These are phyloP conservation scores for Todiramphus chloris DNA, from an alignment of 2,113 vertebrate species.

Conservation along the genomic window DNA sequence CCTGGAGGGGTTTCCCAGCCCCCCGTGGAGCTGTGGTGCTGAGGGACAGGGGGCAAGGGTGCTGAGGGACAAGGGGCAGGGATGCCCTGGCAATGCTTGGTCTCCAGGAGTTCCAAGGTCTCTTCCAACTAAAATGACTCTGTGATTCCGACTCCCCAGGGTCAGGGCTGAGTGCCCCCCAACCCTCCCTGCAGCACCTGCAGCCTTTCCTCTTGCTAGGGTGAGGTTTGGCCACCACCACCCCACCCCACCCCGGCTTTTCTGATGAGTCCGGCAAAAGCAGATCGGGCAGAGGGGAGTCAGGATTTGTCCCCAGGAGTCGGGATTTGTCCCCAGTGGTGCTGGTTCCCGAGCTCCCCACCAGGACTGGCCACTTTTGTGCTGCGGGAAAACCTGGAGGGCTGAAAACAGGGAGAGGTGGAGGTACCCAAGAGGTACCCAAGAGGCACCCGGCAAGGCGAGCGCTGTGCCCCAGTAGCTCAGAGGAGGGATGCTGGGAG, in stretches of 20 bases:
- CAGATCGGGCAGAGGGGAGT: not conserved
- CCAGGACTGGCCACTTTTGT: fast-evolving
- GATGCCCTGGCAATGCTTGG: too few species aligned
- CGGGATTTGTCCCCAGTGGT: not conserved
- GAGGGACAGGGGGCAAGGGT: too few species aligned
- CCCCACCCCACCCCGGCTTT: not conserved
- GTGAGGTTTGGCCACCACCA: not conserved
- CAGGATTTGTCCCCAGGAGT: too few species aligned
- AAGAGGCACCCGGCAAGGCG: not conserved
- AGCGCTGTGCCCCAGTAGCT: fast-evolving
- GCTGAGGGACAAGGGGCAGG: too few species aligned
- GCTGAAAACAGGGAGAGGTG: not conserved
- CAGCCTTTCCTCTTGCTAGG: fast-evolving
- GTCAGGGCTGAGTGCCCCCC: too few species aligned
- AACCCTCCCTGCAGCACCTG: fast-evolving
- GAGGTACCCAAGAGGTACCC: not conserved
- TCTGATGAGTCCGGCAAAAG: not conserved
- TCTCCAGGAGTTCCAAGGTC: too few species aligned
- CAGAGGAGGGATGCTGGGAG: not conserved
- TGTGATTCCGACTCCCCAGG: too few species aligned
- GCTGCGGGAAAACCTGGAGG: not conserved
- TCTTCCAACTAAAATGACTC: too few species aligned
- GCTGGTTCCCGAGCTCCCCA: not conserved
- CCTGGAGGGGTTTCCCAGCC: too few species aligned
- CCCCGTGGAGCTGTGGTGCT: too few species aligned